Evolutionary conservation across 2,888 invertebrate species (phyloP), one percentile per base, ranked within the genome.

Genomic region (Cephus runcator): DNA sequence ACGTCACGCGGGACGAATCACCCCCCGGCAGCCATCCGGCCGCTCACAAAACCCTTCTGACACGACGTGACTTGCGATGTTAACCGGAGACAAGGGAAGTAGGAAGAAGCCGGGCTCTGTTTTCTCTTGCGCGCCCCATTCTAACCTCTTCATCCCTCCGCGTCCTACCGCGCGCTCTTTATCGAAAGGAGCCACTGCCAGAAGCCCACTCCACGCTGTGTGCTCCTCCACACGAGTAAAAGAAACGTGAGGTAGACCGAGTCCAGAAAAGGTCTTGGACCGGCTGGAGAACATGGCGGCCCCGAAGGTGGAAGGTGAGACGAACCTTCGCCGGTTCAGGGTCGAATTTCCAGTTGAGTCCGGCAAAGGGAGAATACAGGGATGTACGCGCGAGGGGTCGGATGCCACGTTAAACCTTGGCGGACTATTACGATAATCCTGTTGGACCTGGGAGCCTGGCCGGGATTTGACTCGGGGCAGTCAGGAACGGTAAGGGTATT

Each of bases 381-480:
- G 71, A 75, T 71, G 73, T 33, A 40, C 73, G 69, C 74, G 75
- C 40, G 76, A 74, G 69, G 77, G 77, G 79, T 86, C 86, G 82
- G 86, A 86, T 85, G 83, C 86, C 83, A 81, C 83, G 82, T 83
- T 84, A 85, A 88, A 89, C 86, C 88, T 87, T 87, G 84, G 86
- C 81, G 85, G 84, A 87, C 88, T 88, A 88, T 90, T 90, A 90
- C 89, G 86, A 89, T 90, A 90, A 90, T 90, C 89, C 89, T 86
- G 88, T 87, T 89, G 89, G 88, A 88, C 87, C 87, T 81, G 77
- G 83, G 83, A 85, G 82, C 83, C 84, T 83, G 84, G 82, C 79
- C 80, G 83, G 85, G 86, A 88, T 86, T 87, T 87, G 84, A 88
- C 85, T 88, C 75, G 80, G 79, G 85, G 85, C 83, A 81, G 83